Conservation (phyloP, 2,888 invertebrate genomes). For the Homarus gammarus region DNA sequence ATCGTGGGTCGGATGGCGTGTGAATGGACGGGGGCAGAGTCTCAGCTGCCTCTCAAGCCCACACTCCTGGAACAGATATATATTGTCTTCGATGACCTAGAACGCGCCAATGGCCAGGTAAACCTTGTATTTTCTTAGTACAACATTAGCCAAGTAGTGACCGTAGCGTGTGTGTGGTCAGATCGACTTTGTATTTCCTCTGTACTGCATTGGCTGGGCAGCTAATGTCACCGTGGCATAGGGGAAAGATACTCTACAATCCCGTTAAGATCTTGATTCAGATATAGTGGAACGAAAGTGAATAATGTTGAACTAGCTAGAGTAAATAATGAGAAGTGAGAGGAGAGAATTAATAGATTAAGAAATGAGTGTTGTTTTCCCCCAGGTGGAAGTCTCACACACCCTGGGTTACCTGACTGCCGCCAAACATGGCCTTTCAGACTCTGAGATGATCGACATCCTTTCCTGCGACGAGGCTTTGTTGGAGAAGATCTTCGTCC, state of each 20-base stretch:
- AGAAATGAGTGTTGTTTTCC: no score
- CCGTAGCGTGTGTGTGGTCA: no score
- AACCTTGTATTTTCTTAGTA: background rate
- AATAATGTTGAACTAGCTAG: no score
- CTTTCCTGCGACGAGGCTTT: slow-evolving; percentile 79
- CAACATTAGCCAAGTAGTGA: background rate
- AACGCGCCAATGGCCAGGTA: slow-evolving; percentile 84
- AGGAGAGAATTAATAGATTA: no score
- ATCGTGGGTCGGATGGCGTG: slow-evolving; percentile 80
- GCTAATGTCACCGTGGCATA: no score
- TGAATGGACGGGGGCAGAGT: slow-evolving; percentile 82
- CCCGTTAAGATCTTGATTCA: no score
- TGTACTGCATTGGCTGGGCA: no score
- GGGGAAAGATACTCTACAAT: no score
- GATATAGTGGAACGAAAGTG: no score
- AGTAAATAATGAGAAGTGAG: no score
- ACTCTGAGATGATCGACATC: slow-evolving; percentile 87
- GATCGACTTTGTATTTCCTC: no score
- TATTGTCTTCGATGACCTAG: slow-evolving; percentile 85
- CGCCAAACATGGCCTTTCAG: slow-evolving; percentile 88
- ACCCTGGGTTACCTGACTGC: slow-evolving; percentile 87
- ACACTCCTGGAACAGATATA: slow-evolving; percentile 84
- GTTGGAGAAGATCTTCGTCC: slow-evolving; percentile 76
- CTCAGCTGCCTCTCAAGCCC: slow-evolving; percentile 82
- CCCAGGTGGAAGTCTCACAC: slow-evolving; percentile 78